Evolutionary conservation across 2,113 vertebrate genomes (phyloP).

Genomic region (Hemiscyllium ocellatum): DNA sequence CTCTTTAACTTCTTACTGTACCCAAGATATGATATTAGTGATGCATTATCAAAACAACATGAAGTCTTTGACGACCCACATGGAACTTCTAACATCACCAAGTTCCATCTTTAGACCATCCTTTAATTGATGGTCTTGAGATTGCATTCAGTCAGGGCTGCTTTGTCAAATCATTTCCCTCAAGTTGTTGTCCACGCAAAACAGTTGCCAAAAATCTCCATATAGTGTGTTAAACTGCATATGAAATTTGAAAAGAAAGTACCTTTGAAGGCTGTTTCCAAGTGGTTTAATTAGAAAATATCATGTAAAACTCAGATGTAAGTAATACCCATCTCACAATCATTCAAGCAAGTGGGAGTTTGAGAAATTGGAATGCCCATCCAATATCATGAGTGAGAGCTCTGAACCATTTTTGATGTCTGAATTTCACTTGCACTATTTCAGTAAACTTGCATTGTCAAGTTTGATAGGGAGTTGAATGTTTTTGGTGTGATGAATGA

Average conservation of each 20-base stretch:
- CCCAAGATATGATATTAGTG: background rate
- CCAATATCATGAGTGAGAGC: background rate
- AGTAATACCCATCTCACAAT: background rate
- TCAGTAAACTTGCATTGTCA: background rate
- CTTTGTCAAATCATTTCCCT: background rate
- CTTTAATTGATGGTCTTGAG: too few species aligned
- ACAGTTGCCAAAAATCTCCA: too few species aligned
- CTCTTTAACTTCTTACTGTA: background rate
- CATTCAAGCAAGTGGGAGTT: background rate
- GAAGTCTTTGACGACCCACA: background rate
- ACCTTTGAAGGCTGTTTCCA: too few species aligned
- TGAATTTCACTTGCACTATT: background rate
- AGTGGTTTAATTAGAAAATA: background rate
- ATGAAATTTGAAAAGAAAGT: background rate
- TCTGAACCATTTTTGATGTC: background rate
- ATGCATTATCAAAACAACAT: too few species aligned
- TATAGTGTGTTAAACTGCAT: background rate
- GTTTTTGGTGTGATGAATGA: background rate
- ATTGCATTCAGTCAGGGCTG: background rate
- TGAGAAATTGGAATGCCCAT: background rate
- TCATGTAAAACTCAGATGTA: background rate
- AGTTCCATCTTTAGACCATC: background rate
- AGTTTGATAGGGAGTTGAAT: background rate
- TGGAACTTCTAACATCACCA: background rate
- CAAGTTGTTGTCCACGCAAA: background rate